These are phyloP conservation scores for Hololepta plana DNA, from an alignment of 2,888 invertebrate genomes.

Conservation along the genomic window DNA sequence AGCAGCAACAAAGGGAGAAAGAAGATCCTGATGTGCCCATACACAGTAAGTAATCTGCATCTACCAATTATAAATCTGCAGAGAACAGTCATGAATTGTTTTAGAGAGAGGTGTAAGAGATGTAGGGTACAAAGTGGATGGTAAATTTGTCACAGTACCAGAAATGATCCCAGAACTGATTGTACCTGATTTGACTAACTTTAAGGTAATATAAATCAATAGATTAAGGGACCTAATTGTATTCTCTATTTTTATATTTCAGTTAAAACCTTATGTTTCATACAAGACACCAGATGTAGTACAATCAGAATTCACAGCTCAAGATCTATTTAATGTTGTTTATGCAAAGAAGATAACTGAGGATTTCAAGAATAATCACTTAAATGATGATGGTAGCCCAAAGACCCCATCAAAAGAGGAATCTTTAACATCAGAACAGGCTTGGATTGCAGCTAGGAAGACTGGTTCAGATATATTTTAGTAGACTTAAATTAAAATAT, in stretches of 20 bases:
- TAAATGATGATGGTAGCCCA: constrained; percentile 49
- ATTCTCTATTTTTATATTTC: constrained; percentile 19
- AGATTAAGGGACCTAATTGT: too few relatives aligned
- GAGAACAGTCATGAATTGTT: constrained; percentile 15
- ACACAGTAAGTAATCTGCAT: constrained; percentile 31
- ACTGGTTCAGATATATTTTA: constrained; percentile 71
- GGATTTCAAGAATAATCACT: constrained; percentile 53
- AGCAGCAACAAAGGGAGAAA: constrained; percentile 34
- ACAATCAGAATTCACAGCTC: constrained; percentile 66
- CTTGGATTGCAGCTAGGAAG: constrained; percentile 45
- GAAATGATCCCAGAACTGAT: constrained; percentile 87
- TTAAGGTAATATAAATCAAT: too few relatives aligned
- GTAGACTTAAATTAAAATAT: too few relatives aligned
- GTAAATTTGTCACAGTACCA: constrained; percentile 43
- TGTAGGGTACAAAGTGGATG: constrained; percentile 37
- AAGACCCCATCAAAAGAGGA: constrained; percentile 56
- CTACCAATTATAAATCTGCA: background rate
- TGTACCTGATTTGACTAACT: constrained; percentile 75
- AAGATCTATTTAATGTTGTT: constrained; percentile 64
- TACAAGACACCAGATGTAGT: constrained; percentile 59
- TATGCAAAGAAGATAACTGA: constrained; percentile 62
- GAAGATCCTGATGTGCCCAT: constrained; percentile 46
- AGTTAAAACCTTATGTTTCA: constrained; percentile 87
- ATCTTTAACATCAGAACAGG: constrained; percentile 50
- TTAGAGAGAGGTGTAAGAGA: constrained; percentile 49